phyloP scores from a whole-genome alignment of 2,797 vertebrate genomes.

The Sebastes baramenuke region DNA sequence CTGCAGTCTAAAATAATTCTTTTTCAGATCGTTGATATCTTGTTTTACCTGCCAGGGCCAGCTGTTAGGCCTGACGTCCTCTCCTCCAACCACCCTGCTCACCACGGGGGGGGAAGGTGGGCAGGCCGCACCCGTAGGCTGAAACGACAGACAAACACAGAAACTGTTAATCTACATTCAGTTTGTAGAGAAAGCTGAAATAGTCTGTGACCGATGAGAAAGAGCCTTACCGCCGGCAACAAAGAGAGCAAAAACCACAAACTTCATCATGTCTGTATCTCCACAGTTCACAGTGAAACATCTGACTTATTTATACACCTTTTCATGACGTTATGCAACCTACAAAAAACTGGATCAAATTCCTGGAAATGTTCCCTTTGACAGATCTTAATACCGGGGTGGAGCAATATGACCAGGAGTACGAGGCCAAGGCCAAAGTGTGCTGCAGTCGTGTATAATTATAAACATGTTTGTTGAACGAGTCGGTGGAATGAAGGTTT shows the following conservation, averaged over 20 bases:
- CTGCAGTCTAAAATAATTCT: background rate
- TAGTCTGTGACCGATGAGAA: background rate
- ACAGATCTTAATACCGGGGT: slow-evolving; percentile 28
- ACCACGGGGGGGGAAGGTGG: slow-evolving; percentile 70
- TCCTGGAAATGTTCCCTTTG: slow-evolving; percentile 29
- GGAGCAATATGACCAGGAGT: slow-evolving; percentile 24
- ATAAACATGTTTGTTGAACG: background rate
- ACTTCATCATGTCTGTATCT: slow-evolving; percentile 76
- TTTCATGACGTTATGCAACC: slow-evolving; percentile 41
- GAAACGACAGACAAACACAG: background rate
- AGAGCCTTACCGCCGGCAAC: slow-evolving; percentile 76
- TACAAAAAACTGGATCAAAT: slow-evolving; percentile 4
- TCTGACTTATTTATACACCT: slow-evolving; percentile 53
- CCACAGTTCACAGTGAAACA: background rate
- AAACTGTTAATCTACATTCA: background rate
- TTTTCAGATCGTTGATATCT: background rate
- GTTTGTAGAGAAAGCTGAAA: background rate
- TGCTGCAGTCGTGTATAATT: background rate
- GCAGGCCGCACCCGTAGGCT: slow-evolving; percentile 84
- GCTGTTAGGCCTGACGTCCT: slow-evolving; percentile 79
- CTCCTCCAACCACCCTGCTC: slow-evolving; percentile 80
- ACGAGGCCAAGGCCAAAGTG: slow-evolving; percentile 28
- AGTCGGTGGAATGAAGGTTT: background rate
- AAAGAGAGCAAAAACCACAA: slow-evolving; percentile 79
- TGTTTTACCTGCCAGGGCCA: slow-evolving; percentile 84